These are phyloP conservation scores for Platynereis dumerilii DNA, from an alignment of 2,888 invertebrate genomes.

Conservation along the genomic window DNA sequence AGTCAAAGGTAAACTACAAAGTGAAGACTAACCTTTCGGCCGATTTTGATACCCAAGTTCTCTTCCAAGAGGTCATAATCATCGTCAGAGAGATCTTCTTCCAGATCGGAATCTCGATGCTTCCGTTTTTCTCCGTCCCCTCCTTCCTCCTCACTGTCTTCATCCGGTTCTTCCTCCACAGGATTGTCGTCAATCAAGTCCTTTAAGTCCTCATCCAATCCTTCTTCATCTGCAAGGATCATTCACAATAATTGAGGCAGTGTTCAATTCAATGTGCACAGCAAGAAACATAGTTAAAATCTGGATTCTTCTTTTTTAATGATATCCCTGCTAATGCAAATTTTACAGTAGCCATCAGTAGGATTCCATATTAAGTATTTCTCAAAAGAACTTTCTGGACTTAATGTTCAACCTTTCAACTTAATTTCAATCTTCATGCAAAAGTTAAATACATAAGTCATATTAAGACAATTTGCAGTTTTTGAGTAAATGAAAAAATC, in stretches of 20 bases:
- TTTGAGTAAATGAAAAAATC: background rate
- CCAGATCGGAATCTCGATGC: conserved; percentile 52
- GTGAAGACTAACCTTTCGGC: conserved; percentile 54
- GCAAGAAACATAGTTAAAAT: background rate
- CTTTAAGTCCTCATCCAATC: conserved; percentile 35
- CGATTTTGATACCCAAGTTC: conserved; percentile 93
- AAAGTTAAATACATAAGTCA: too few relatives aligned
- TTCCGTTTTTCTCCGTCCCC: conserved; percentile 50
- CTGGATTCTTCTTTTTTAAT: background rate
- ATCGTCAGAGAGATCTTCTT: conserved; percentile 91
- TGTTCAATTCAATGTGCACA: background rate
- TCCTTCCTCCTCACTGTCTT: conserved; percentile 71
- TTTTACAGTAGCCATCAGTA: background rate
- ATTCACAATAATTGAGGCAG: too few relatives aligned
- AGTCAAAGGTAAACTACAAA: too few relatives aligned
- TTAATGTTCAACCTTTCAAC: too few relatives aligned
- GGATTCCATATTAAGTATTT: too few relatives aligned
- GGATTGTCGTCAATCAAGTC: conserved; percentile 41
- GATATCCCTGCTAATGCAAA: background rate
- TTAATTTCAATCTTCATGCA: too few relatives aligned
- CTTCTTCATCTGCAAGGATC: conserved; percentile 25
- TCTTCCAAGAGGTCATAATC: conserved; percentile 98
- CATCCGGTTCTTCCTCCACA: conserved; percentile 52
- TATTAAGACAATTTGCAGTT: too few relatives aligned
- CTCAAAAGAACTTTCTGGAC: background rate